These are phyloP conservation scores for Tetragonula clypearis DNA, from an alignment of 1,140 invertebrate genomes.

Conservation along the genomic window DNA sequence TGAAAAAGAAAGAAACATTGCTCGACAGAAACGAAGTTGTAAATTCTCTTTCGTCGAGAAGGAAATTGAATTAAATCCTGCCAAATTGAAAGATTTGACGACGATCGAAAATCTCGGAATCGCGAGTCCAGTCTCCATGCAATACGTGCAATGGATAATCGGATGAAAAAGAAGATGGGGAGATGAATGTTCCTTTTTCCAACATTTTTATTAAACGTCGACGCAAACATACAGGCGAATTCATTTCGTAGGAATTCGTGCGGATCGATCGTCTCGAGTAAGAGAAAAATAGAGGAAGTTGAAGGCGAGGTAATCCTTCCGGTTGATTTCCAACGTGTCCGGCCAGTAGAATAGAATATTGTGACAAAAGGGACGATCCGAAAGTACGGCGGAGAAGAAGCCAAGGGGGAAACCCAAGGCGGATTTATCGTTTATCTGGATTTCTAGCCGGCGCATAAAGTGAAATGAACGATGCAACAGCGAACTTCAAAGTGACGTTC, in stretches of 20 bases:
- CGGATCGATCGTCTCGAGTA: neutral
- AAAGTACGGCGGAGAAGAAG: neutral
- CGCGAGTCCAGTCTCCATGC: no score
- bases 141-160: no score
- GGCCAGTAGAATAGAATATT: neutral
- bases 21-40: no score
- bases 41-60: no score
- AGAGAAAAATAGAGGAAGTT: neutral
- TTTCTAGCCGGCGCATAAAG: neutral
- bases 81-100: no score
- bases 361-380: neutral
- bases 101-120: no score
- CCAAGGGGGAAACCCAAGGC: neutral
- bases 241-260: neutral
- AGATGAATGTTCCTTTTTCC: neutral
- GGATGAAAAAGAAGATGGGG: neutral
- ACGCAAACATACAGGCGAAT: neutral
- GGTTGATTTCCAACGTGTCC: slow-evolving; percentile 14
- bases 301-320: slow-evolving; percentile 5
- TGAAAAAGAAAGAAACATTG: no score
- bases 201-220: neutral
- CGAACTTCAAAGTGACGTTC: slow-evolving; percentile 15
- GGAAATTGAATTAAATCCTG: no score
- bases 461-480: slow-evolving; percentile 3
- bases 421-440: slow-evolving; percentile 21